These are phyloP conservation scores for Chirona hameri DNA, from an alignment of 2,888 invertebrate species.

Conservation along the genomic window DNA sequence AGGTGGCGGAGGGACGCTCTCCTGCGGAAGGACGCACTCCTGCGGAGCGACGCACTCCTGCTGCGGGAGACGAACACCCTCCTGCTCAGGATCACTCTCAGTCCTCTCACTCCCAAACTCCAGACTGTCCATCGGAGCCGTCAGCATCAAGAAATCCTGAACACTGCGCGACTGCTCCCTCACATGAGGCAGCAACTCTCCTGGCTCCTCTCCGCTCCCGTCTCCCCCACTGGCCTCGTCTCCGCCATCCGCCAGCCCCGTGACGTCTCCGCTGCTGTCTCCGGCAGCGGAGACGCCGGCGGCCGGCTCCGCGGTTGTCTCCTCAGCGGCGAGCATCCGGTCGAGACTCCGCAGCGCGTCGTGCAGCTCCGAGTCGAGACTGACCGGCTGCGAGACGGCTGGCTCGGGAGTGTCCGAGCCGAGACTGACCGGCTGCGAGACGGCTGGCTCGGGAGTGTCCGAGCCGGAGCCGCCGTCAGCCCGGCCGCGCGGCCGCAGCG, in stretches of 20 bases:
- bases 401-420: no score
- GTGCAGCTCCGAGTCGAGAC: conserved; percentile 34
- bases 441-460: conserved; percentile 36
- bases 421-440: no score
- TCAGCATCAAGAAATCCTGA: conserved; percentile 63
- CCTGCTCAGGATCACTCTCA: neutral
- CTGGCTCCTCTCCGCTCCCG: conserved; percentile 50
- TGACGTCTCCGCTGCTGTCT: no score
- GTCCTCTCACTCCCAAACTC: conserved; percentile 40
- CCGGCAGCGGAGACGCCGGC: conserved; percentile 1
- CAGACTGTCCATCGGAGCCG: conserved; percentile 59
- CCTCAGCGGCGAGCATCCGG: conserved; percentile 27
- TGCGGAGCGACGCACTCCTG: no score
- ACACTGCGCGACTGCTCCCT: conserved; percentile 63
- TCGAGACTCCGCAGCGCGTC: conserved; percentile 27
- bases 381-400: no score
- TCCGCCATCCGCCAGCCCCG: conserved; percentile 1
- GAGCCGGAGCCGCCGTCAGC: conserved; percentile 42
- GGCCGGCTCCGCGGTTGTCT: neutral
- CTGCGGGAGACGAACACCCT: no score
- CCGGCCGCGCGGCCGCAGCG: conserved; percentile 30
- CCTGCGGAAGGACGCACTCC: no score
- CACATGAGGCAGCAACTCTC: conserved; percentile 59
- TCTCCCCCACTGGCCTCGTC: conserved; percentile 48
- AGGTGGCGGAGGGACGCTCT: no score